A percentile compares a stretch with the other conserved stretches of the same genome.
Evolutionary conservation across 2,113 vertebrate genomes (phyloP).

Genomic region (Ahaetulla prasina): DNA sequence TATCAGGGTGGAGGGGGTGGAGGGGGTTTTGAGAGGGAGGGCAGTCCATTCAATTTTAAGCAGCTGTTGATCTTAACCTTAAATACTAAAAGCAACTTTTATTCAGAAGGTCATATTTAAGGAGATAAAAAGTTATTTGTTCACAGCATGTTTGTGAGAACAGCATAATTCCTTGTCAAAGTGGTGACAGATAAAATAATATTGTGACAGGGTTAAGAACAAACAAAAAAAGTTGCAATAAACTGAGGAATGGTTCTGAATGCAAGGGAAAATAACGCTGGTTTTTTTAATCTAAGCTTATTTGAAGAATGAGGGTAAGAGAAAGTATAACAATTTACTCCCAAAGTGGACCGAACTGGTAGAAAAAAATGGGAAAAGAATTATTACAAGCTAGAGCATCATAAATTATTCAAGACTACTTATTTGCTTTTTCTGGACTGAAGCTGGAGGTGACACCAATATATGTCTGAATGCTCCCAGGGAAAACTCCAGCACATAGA

Average conservation of each 20-base stretch:
- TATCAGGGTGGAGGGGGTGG: background rate
- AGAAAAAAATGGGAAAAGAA: background rate
- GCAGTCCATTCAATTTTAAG: background rate
- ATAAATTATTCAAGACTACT: background rate
- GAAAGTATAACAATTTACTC: background rate
- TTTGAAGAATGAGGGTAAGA: background rate
- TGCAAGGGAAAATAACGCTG: background rate
- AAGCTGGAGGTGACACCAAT: background rate
- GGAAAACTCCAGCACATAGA: background rate
- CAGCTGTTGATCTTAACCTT: background rate
- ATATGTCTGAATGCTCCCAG: background rate
- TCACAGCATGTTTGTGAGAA: background rate
- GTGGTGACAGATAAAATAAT: background rate
- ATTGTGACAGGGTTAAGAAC: constrained; percentile 6
- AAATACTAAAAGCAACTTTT: background rate
- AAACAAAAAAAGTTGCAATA: background rate
- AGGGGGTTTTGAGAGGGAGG: background rate
- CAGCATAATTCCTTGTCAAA: constrained; percentile 2
- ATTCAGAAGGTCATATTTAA: background rate
- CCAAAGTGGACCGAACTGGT: background rate
- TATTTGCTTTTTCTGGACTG: background rate
- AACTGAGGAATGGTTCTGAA: background rate
- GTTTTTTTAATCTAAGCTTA: background rate
- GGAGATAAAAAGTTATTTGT: constrained; percentile 5
- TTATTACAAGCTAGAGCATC: background rate